phyloP scores from a whole-genome alignment of 2,113 vertebrate genomes.

The Epinephelus fuscoguttatus region DNA sequence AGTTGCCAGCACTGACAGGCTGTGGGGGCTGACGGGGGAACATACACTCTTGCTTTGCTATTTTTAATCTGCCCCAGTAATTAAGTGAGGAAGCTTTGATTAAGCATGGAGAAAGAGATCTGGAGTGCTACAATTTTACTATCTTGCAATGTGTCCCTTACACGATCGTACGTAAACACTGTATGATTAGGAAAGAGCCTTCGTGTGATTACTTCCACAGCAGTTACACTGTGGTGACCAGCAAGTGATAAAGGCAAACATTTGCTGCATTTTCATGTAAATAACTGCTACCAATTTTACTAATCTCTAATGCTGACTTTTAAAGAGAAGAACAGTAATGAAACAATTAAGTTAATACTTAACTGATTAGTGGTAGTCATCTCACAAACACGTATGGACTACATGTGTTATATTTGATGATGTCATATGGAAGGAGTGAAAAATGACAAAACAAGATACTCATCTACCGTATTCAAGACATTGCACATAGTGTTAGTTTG shows the following conservation, averaged over 20 bases:
- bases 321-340: not conserved
- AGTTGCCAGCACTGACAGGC: constrained; percentile 53
- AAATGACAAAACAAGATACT: not conserved
- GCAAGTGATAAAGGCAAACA: not conserved
- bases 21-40: constrained; percentile 55
- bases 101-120: constrained; percentile 41
- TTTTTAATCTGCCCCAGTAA: constrained; percentile 68
- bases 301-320: not conserved
- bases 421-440: not conserved
- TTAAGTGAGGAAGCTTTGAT: constrained; percentile 63
- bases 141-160: not conserved
- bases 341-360: not conserved
- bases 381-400: not conserved
- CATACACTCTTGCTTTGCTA: constrained; percentile 36
- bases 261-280: not conserved
- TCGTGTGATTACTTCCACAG: not conserved
- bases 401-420: constrained; percentile 4
- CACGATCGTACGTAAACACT: constrained; percentile 18
- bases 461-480: not conserved
- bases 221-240: not conserved
- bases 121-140: constrained; percentile 28
- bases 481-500: not conserved
- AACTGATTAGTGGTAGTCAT: not conserved
- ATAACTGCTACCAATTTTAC: not conserved
- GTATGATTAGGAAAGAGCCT: not conserved